Evolutionary conservation across 2,888 invertebrate genomes (phyloP).

Genomic region (Halictus quadricinctus): DNA sequence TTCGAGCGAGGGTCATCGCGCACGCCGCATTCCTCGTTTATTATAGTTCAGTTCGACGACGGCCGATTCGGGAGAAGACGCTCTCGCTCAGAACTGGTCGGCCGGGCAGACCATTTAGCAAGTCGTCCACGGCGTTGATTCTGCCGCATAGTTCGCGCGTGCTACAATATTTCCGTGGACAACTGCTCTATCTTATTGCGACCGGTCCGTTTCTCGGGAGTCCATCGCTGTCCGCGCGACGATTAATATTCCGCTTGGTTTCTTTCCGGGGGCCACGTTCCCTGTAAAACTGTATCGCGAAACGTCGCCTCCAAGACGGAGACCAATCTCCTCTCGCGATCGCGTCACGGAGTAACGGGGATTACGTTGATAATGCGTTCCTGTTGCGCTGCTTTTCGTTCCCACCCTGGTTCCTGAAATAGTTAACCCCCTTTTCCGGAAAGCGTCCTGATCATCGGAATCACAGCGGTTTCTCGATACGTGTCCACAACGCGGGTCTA

Average conservation of each 20-base stretch:
- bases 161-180: background rate
- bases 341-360: conserved; percentile 48
- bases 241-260: conserved; percentile 60
- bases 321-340: conserved; percentile 51
- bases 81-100: background rate
- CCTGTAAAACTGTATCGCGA: conserved; percentile 56
- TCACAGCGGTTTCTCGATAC: no score
- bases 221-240: conserved; percentile 12
- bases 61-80: background rate
- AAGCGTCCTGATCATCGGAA: no score
- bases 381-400: background rate
- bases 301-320: conserved; percentile 42
- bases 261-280: conserved; percentile 50
- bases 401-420: background rate
- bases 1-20: background rate
- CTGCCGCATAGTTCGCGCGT: background rate
- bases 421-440: background rate
- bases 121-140: background rate
- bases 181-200: background rate
- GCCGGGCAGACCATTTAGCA: background rate
- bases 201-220: background rate
- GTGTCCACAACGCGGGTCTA: no score
- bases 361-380: conserved; percentile 22
- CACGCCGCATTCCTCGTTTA: background rate
- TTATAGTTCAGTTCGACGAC: background rate